Percentiles rank a stretch among this genome's conserved stretches.
Evolutionary conservation across 2,888 invertebrate genomes (phyloP).

Genomic region (Xestia ashworthii): DNA sequence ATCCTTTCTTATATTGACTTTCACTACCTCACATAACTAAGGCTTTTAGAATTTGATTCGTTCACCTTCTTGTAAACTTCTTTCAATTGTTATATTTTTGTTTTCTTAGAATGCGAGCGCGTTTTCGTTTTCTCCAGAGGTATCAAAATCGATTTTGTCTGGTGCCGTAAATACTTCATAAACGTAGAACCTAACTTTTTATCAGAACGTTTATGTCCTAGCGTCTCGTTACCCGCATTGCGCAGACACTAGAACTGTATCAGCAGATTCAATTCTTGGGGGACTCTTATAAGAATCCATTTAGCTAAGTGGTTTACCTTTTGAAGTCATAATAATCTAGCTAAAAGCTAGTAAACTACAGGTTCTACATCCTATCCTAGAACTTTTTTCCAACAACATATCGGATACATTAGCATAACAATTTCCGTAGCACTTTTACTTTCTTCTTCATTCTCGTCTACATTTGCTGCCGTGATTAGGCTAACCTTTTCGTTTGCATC

Average conservation of each 20-base stretch:
- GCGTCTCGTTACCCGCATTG: constrained; percentile 3
- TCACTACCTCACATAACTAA: constrained; percentile 30
- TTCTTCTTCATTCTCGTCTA: constrained; percentile 51
- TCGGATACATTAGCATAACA: constrained; percentile 55
- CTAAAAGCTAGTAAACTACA: constrained; percentile 10
- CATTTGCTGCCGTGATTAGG: constrained; percentile 38
- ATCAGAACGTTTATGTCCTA: constrained; percentile 3
- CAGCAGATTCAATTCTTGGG: background rate
- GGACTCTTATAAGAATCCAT: background rate
- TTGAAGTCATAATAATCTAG: background rate
- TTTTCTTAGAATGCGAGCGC: constrained; percentile 20
- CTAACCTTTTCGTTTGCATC: constrained; percentile 58
- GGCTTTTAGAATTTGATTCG: constrained; percentile 29
- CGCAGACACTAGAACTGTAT: constrained; percentile 8
- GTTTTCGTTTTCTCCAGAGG: constrained; percentile 4
- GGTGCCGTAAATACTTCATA: background rate
- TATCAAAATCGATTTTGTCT: constrained; percentile 28
- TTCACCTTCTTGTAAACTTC: constrained; percentile 21
- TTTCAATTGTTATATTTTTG: constrained; percentile 14
- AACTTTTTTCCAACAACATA: constrained; percentile 48
- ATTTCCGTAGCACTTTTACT: constrained; percentile 63
- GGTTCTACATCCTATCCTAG: constrained; percentile 19
- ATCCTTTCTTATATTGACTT: constrained; percentile 27
- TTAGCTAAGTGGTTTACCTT: background rate
- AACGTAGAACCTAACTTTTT: background rate